Conservation (phyloP, 2,797 vertebrate species). For the Macropus fuliginosus region DNA sequence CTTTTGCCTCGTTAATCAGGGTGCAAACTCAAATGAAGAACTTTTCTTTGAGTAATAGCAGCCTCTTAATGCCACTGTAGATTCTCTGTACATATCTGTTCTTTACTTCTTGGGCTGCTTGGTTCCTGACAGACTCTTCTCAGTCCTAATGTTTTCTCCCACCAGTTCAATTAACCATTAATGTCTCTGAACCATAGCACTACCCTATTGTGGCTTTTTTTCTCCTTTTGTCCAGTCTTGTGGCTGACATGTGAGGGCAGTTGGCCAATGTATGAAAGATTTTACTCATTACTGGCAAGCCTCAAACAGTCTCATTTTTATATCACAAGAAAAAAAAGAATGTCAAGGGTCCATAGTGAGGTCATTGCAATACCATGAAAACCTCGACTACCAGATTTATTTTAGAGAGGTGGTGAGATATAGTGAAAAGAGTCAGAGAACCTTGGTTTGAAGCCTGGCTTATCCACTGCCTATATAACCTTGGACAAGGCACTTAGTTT, state of each 20-base stretch:
- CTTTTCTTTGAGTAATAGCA: neutral
- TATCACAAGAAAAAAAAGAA: neutral
- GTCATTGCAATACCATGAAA: neutral
- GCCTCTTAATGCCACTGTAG: neutral
- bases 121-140: neutral
- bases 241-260: neutral
- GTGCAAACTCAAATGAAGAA: neutral
- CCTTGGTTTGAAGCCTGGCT: neutral
- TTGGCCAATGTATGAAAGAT: neutral
- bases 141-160: neutral
- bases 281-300: neutral
- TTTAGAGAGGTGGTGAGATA: neutral
- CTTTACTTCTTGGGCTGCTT: neutral
- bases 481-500: neutral
- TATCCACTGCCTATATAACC: neutral
- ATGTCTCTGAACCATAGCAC: neutral
- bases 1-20: neutral
- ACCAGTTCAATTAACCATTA: neutral
- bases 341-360: neutral
- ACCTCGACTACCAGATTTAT: neutral
- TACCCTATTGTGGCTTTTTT: neutral
- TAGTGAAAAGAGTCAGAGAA: neutral
- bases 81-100: neutral
- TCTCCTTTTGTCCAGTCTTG: neutral
- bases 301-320: neutral